phyloP scores from a whole-genome alignment of 2,888 invertebrate genomes.

The Rosalia funebris region DNA sequence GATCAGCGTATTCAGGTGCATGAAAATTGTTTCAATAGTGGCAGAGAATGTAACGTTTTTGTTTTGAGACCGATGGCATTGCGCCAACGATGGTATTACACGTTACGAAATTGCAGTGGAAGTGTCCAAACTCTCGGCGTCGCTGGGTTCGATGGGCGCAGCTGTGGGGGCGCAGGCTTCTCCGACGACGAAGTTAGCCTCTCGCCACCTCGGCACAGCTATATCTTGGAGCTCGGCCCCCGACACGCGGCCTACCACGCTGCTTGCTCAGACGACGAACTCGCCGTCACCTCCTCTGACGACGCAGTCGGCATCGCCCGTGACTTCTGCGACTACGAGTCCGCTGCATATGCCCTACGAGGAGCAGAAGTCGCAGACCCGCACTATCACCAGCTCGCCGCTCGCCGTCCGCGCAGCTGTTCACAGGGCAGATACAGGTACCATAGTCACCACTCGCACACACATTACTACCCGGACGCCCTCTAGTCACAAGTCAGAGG shows the following conservation, averaged over 20 bases:
- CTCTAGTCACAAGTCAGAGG: conserved; percentile 69
- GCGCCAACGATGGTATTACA: too few species aligned
- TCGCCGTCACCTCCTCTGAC: conserved; percentile 60
- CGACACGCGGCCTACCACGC: conserved; percentile 64
- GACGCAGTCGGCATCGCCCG: conserved; percentile 63
- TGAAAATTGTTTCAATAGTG: too few species aligned
- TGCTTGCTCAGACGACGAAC: conserved; percentile 64
- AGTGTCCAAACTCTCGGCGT: conserved; percentile 68
- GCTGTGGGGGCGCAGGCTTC: conserved; percentile 66
- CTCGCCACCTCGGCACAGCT: conserved; percentile 72
- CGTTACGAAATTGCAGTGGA: conserved; percentile 62
- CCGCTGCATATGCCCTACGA: conserved; percentile 53
- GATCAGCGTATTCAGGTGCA: too few species aligned
- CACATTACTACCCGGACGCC: conserved; percentile 66
- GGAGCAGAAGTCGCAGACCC: conserved; percentile 38
- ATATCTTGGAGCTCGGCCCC: conserved; percentile 70
- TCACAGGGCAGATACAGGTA: conserved; percentile 66
- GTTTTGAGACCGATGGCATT: too few species aligned
- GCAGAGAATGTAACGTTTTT: too few species aligned
- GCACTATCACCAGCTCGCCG: conserved; percentile 62
- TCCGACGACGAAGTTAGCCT: conserved; percentile 87
- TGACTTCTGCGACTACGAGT: conserved; percentile 64
- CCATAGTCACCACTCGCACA: conserved; percentile 61
- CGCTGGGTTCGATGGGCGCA: conserved; percentile 69
- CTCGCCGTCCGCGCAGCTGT: conserved; percentile 67